These are phyloP conservation scores for Habroteleia sp. DNA, from an alignment of 2,888 invertebrate species.

Conservation along the genomic window DNA sequence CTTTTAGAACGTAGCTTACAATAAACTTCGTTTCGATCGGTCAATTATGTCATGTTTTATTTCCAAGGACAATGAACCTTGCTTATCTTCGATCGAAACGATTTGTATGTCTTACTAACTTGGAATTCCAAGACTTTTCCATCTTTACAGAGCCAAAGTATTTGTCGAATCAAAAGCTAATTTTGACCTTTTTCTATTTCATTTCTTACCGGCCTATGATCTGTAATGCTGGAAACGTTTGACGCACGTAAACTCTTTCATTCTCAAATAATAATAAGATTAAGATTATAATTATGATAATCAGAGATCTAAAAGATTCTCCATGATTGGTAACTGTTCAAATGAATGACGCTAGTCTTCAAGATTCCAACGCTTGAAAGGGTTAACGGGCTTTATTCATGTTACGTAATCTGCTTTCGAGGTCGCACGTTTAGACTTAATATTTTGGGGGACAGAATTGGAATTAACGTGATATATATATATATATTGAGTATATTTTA, in stretches of 20 bases:
- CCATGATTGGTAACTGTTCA: constrained; percentile 13
- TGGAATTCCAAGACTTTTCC: constrained; percentile 49
- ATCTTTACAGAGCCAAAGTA: constrained; percentile 41
- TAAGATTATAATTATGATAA: constrained; percentile 8
- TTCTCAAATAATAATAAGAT: constrained; percentile 30
- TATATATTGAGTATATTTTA: constrained; percentile 6
- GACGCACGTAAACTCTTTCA: constrained; percentile 58
- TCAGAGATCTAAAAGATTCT: constrained; percentile 4
- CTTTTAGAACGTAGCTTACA: constrained; percentile 42
- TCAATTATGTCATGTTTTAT: constrained; percentile 17
- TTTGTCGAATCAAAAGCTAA: neutral
- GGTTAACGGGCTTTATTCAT: constrained; percentile 61
- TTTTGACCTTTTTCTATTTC: neutral
- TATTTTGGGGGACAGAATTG: constrained; percentile 50
- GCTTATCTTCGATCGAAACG: constrained; percentile 45
- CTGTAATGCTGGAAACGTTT: constrained; percentile 53
- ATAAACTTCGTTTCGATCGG: constrained; percentile 46
- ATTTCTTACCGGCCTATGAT: neutral
- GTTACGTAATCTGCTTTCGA: constrained; percentile 60
- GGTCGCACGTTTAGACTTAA: constrained; percentile 56
- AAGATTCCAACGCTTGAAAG: constrained; percentile 47
- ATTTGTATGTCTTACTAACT: constrained; percentile 61
- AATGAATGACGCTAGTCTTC: constrained; percentile 28
- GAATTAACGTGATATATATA: constrained; percentile 14
- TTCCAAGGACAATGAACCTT: constrained; percentile 36